These are phyloP conservation scores for Hyperopisus bebe DNA, from an alignment of 2,113 vertebrate species.

Conservation along the genomic window DNA sequence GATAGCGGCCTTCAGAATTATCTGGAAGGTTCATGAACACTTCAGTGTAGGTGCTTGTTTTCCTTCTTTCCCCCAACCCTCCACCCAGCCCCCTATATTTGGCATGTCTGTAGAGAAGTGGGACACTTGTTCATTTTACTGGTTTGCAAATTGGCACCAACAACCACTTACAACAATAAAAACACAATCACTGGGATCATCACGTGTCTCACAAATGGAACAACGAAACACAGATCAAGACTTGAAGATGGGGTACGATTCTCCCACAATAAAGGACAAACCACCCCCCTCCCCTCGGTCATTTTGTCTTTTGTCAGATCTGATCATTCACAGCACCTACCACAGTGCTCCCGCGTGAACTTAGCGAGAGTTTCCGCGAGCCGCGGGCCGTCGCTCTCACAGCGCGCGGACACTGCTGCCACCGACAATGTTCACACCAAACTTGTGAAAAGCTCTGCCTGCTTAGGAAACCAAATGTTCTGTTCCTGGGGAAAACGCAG, in stretches of 20 bases:
- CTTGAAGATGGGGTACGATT: not conserved
- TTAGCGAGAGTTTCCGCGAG: not conserved
- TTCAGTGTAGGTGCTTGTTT: not conserved
- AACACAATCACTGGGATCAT: not conserved
- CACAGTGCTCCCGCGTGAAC: not conserved
- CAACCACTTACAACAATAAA: not conserved
- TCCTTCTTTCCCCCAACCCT: not conserved
- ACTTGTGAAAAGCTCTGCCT: constrained; percentile 39
- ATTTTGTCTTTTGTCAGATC: not conserved
- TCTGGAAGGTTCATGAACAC: not conserved
- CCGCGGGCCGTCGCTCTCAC: not conserved
- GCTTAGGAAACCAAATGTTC: constrained; percentile 40
- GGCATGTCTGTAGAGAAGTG: not conserved
- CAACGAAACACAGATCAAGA: not conserved
- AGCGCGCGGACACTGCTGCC: not conserved
- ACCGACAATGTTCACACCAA: constrained; percentile 37
- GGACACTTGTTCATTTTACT: not conserved
- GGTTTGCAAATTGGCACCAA: not conserved
- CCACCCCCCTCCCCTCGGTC: not conserved
- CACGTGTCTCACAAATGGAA: not conserved
- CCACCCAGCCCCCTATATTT: not conserved
- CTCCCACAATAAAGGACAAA: not conserved
- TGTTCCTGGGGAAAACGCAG: constrained; percentile 27
- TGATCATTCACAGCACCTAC: not conserved
- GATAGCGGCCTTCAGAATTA: not conserved